Conservation (phyloP, 2,888 invertebrate species). For the Heteromyza rotundicornis region DNA sequence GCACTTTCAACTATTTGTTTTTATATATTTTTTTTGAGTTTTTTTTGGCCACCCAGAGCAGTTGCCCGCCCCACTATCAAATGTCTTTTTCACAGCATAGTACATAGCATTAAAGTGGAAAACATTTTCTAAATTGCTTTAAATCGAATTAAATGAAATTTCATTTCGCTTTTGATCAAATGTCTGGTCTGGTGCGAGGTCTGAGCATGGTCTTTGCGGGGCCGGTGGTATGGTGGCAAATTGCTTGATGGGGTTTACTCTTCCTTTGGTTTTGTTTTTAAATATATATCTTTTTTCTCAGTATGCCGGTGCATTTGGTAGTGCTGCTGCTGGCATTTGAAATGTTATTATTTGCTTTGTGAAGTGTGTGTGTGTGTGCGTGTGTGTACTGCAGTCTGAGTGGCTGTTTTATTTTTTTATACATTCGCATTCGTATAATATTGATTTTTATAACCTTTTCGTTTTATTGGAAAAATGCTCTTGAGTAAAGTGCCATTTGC, state of each 20-base stretch:
- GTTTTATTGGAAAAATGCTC: background rate
- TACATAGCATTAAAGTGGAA: conserved; percentile 13
- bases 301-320: background rate
- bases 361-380: background rate
- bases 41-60: conserved; percentile 7
- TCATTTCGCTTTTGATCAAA: conserved; percentile 23
- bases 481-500: background rate
- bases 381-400: background rate
- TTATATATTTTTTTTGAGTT: background rate
- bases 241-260: background rate
- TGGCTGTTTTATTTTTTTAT: background rate
- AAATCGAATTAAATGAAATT: conserved; percentile 35
- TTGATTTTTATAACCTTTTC: too few relatives aligned
- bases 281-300: background rate
- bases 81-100: background rate
- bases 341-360: background rate
- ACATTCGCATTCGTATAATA: background rate
- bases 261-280: too few relatives aligned
- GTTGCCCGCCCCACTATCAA: conserved; percentile 3
- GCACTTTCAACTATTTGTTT: too few relatives aligned
- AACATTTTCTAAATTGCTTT: conserved; percentile 27
- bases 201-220: background rate
- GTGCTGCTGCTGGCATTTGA: background rate
- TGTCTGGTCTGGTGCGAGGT: background rate
- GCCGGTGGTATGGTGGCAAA: background rate